Evolutionary conservation across 2,888 invertebrate genomes (phyloP).

Genomic region (Notocelia uddmanniana): DNA sequence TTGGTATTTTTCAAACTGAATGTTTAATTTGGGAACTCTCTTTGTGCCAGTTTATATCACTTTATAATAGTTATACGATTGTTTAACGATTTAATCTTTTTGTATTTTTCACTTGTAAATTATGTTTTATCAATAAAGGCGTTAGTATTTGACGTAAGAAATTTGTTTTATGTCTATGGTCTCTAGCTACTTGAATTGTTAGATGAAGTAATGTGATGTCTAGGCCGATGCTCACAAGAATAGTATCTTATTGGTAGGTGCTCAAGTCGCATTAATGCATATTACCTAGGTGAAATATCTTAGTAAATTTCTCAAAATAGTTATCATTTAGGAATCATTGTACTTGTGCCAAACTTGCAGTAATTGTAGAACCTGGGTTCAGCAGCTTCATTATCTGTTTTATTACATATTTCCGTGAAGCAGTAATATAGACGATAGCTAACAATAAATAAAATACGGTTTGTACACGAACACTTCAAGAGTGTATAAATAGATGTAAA

Average conservation of each 20-base stretch:
- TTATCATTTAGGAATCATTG: constrained; percentile 22
- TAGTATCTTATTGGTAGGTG: constrained; percentile 23
- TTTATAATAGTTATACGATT: neutral
- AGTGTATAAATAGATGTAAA: constrained; percentile 36
- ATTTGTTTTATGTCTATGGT: neutral
- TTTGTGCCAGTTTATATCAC: neutral
- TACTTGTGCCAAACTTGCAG: constrained; percentile 32
- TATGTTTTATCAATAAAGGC: neutral
- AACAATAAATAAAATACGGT: constrained; percentile 37
- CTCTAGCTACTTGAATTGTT: neutral
- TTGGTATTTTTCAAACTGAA: neutral
- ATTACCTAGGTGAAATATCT: neutral
- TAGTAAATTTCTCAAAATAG: constrained; percentile 3
- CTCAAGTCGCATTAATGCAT: constrained; percentile 1
- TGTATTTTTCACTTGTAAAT: neutral
- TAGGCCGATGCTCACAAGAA: neutral
- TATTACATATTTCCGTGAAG: constrained; percentile 23
- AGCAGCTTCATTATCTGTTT: constrained; percentile 11
- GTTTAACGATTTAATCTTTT: too few species aligned
- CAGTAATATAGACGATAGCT: constrained; percentile 15
- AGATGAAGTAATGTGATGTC: neutral
- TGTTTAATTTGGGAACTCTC: neutral
- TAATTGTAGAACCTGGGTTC: constrained; percentile 15
- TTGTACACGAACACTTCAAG: constrained; percentile 34
- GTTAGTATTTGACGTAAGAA: neutral